Percentiles rank a stretch among this genome's conserved stretches.
These are phyloP conservation scores for Noctua janthina DNA, from an alignment of 2,888 invertebrate species.

Conservation along the genomic window DNA sequence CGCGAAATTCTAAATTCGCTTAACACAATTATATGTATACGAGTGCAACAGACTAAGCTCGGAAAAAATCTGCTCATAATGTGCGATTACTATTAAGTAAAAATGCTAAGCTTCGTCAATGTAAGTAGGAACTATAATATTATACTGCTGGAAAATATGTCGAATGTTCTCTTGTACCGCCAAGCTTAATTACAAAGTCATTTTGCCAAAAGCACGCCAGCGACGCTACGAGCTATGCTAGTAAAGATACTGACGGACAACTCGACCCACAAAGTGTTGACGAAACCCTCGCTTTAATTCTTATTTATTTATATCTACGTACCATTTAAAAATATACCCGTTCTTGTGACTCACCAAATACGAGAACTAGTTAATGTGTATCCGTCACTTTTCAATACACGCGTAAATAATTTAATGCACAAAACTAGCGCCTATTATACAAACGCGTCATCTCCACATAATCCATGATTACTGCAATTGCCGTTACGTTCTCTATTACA, in stretches of 20 bases:
- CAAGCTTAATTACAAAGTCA: neutral
- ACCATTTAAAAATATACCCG: constrained; percentile 65
- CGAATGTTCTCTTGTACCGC: neutral
- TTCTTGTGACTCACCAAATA: constrained; percentile 68
- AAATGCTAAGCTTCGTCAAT: neutral
- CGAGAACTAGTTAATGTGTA: constrained; percentile 54
- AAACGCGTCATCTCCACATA: constrained; percentile 16
- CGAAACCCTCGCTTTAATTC: constrained; percentile 74
- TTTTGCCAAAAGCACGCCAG: constrained; percentile 20
- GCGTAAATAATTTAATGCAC: constrained; percentile 31
- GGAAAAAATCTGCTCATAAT: neutral
- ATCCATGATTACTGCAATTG: constrained; percentile 8
- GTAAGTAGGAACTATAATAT: neutral
- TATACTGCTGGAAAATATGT: neutral
- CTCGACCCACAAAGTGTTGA: constrained; percentile 81
- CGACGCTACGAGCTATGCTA: constrained; percentile 57
- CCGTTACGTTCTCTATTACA: neutral
- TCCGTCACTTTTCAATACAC: constrained; percentile 48
- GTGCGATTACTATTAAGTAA: neutral
- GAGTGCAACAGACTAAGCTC: neutral
- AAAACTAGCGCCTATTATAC: constrained; percentile 1
- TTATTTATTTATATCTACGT: constrained; percentile 72
- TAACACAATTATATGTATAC: too few species aligned
- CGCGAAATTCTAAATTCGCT: neutral
- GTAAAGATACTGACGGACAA: constrained; percentile 69